Evolutionary conservation across 2,888 invertebrate species (phyloP).

Genomic region (Quadriops clusia): DNA sequence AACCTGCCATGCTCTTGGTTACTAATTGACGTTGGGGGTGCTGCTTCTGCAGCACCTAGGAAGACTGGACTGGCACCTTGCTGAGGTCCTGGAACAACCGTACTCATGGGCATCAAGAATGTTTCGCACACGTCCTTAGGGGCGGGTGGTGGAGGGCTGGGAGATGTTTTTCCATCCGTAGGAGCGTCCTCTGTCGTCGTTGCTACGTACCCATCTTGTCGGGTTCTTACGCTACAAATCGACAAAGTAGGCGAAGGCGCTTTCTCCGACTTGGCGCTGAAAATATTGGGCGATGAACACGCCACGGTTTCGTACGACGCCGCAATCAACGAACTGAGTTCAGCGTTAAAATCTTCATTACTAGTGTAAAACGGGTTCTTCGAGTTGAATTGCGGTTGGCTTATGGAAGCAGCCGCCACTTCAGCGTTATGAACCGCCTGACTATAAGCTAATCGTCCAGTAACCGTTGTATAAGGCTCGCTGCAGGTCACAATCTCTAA

Average conservation of each 20-base stretch:
- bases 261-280: conserved; percentile 42
- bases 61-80: conserved; percentile 35
- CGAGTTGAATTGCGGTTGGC: conserved; percentile 24
- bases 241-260: conserved; percentile 51
- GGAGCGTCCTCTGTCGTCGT: conserved; percentile 13
- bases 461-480: conserved; percentile 53
- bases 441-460: conserved; percentile 53
- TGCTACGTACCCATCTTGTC: conserved; percentile 48
- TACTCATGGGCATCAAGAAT: conserved; percentile 37
- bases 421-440: conserved; percentile 55
- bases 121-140: conserved; percentile 52
- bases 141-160: conserved; percentile 73
- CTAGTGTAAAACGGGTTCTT: conserved; percentile 34
- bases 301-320: conserved; percentile 40
- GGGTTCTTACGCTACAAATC: conserved; percentile 51
- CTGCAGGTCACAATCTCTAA: conserved; percentile 43
- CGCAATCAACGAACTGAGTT: conserved; percentile 38
- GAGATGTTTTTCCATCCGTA: conserved; percentile 33
- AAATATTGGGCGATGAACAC: conserved; percentile 42
- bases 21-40: conserved; percentile 30
- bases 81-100: conserved; percentile 19
- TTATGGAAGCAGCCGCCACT: conserved; percentile 30
- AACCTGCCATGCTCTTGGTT: conserved; percentile 39
- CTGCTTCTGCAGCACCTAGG: conserved; percentile 32
- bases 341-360: conserved; percentile 37